Base-by-base conservation (phyloP, 2,113 vertebrate species). In the Pomatorhinus ruficollis region DNA sequence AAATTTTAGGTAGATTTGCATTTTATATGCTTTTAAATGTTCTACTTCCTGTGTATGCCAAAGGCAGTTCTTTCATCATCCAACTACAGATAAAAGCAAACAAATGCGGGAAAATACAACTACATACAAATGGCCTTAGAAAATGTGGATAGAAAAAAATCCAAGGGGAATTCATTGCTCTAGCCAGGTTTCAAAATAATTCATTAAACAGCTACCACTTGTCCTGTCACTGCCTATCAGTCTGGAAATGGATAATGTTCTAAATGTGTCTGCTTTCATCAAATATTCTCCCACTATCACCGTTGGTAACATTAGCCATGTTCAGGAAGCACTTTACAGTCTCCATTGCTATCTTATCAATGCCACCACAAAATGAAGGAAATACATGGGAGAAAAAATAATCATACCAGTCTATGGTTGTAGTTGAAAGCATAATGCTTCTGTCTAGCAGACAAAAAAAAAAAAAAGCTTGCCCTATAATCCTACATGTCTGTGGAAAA, bases 141-240 rank as follows among this genome's bases (percentile, higher is more conserved):
- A 95, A 91, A 84, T 6, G 9, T 11, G 25, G 53, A 72, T 39
- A 79, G 65, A 95, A 61, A 69, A 53, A 74, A 87, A 77, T 83
- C 90, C 8, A 9, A 72, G 15, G 27, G 52, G 61, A 87, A 90
- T 94, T 81, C 72, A 89, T 72, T 85, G 64, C 50, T 78, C 45
- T 74, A 83, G 37, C 25, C 50, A 78, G 45, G 68, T 81, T 95
- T 96, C 75, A 90, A 94, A 96, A 94, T 92, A 95, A 93, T 95
- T 95, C 60, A 94, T 95, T 97, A 94, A 96, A 90, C 56, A 93
- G n/a, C 71, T 81, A 88, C 83, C 81, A 86, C 87, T 95, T 96
- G 71, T 90, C 63, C 80, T 96, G 91, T 94, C 93, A 91, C 82
- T 89, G 77, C 78, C 65, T 93, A 91, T 94, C 89, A 89, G 64